Percentiles rank a stretch among this genome's conserved stretches.
phyloP scores from a whole-genome alignment of 1,140 invertebrate species.

The Drosophila sp. region DNA sequence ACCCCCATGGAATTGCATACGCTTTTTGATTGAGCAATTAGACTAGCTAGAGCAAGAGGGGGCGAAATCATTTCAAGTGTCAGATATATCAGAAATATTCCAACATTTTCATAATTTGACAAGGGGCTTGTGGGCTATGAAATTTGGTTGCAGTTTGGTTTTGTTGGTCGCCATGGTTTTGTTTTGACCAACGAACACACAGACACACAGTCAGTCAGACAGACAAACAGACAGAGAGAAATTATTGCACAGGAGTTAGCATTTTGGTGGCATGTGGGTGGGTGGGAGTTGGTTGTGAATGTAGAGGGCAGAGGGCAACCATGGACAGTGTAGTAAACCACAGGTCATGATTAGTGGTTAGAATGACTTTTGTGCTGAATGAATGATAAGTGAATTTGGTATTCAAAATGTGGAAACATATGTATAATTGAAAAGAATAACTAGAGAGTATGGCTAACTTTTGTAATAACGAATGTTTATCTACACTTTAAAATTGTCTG shows the following conservation, averaged over 20 bases:
- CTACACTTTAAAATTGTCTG: neutral
- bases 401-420: constrained; percentile 4
- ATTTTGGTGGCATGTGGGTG: neutral
- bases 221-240: neutral
- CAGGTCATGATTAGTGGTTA: constrained; percentile 72
- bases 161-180: constrained; percentile 24
- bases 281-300: too few relatives aligned
- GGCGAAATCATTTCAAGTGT: constrained; percentile 63
- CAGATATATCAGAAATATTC: constrained; percentile 65
- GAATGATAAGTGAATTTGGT: constrained; percentile 26
- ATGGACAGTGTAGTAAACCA: constrained; percentile 48
- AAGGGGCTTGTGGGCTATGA: constrained; percentile 48
- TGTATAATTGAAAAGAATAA: constrained; percentile 23
- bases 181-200: neutral
- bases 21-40: constrained; percentile 79
- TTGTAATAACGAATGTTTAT: neutral
- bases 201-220: neutral
- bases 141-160: constrained; percentile 42
- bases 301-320: neutral
- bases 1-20: constrained; percentile 75
- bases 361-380: constrained; percentile 61
- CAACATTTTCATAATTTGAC: constrained; percentile 76
- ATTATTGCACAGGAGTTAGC: neutral
- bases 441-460: neutral
- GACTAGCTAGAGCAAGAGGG: constrained; percentile 21